A percentile compares a stretch with the other conserved stretches of the same genome.
These are phyloP conservation scores for Chironomus tentans DNA, from an alignment of 2,888 invertebrate species.

Conservation along the genomic window DNA sequence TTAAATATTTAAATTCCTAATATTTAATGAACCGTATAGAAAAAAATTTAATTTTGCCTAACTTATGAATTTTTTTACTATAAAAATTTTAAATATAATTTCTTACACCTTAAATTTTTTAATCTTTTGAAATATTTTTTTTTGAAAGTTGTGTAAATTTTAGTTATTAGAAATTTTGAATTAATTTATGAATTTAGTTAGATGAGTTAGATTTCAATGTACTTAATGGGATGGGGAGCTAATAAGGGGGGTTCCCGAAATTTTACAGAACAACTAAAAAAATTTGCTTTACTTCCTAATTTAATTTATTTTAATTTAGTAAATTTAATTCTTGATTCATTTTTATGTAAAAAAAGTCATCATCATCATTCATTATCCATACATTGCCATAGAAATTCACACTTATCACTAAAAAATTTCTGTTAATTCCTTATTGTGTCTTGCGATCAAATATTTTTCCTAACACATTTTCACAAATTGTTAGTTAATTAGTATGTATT, in stretches of 20 bases:
- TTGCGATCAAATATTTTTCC: background rate
- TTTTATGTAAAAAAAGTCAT: too few relatives aligned
- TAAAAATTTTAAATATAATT: background rate
- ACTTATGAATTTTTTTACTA: too few relatives aligned
- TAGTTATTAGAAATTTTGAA: slow-evolving; percentile 4
- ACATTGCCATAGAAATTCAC: background rate
- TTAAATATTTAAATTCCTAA: background rate
- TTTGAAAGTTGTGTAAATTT: slow-evolving; percentile 6
- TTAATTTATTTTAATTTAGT: too few relatives aligned
- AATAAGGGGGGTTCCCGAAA: too few relatives aligned
- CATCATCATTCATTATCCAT: background rate
- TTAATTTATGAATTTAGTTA: background rate
- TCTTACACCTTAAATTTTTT: background rate
- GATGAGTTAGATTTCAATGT: too few relatives aligned
- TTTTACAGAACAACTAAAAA: too few relatives aligned
- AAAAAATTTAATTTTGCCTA: background rate
- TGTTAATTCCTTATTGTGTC: background rate
- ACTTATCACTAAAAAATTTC: background rate
- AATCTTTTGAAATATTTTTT: background rate
- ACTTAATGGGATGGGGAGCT: too few relatives aligned
- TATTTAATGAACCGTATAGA: background rate
- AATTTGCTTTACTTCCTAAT: too few relatives aligned
- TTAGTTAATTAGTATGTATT: background rate
- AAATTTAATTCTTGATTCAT: too few relatives aligned
- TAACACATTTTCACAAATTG: background rate